A percentile compares a stretch with the other conserved stretches of the same genome.
These are phyloP conservation scores for Cynocephalus volans DNA, from an alignment of 2,113 vertebrate species.

Conservation along the genomic window DNA sequence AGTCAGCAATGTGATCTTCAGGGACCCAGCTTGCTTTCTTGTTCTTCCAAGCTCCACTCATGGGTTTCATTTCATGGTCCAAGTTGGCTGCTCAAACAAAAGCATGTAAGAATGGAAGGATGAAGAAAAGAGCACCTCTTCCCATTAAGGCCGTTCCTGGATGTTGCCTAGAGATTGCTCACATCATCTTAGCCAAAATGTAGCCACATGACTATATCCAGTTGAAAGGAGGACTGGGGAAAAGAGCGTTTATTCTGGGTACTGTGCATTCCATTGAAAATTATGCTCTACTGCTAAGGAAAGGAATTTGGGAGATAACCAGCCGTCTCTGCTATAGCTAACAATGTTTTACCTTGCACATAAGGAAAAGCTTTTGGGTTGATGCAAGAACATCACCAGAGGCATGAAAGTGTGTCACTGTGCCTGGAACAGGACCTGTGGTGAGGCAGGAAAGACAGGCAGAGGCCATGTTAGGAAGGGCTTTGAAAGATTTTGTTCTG, in stretches of 20 bases:
- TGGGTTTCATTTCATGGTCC: neutral
- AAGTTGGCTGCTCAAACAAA: neutral
- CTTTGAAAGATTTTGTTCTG: neutral
- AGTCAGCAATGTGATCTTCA: neutral
- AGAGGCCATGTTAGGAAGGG: neutral
- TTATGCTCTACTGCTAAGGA: neutral
- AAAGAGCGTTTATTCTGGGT: neutral
- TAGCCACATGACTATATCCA: neutral
- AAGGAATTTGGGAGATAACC: neutral
- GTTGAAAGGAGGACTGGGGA: neutral
- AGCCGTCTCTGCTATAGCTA: neutral
- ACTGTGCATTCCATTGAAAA: neutral
- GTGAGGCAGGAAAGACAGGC: neutral
- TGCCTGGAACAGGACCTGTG: neutral
- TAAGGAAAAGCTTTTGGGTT: neutral
- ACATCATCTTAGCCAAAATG: neutral
- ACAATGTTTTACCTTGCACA: neutral
- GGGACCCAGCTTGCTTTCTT: neutral
- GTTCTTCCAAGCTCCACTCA: neutral
- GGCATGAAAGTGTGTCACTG: neutral
- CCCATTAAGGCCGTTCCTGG: neutral
- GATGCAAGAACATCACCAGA: neutral
- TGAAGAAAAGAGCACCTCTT: neutral
- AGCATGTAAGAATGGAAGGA: conserved; percentile 8
- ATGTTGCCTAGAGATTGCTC: neutral